Percentiles rank a stretch among this genome's conserved stretches.
These are phyloP conservation scores for Terrapene triunguis DNA, from an alignment of 2,113 vertebrate genomes.

Conservation along the genomic window DNA sequence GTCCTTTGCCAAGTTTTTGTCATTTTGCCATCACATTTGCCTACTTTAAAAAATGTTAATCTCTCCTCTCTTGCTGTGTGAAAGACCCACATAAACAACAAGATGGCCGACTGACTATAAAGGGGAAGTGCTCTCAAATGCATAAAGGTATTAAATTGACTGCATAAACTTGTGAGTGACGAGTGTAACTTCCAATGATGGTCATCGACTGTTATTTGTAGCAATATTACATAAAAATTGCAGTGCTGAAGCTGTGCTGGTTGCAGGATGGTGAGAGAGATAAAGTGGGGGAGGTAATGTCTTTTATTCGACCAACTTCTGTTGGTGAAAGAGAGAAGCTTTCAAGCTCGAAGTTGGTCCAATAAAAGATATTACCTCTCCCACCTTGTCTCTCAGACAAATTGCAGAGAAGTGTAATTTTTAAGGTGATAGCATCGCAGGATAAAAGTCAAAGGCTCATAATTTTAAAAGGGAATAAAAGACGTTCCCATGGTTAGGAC, in stretches of 20 bases:
- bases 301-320: not conserved
- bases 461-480: not conserved
- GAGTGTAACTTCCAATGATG: not conserved
- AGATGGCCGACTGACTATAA: accelerated
- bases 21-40: accelerated
- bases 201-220: not conserved
- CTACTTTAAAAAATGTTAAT: not conserved
- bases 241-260: not conserved
- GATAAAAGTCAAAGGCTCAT: not conserved
- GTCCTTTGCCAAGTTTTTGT: accelerated
- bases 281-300: not conserved
- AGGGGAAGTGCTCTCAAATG: accelerated
- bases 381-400: not conserved
- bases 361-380: not conserved
- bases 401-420: not conserved
- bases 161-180: not conserved
- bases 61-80: not conserved
- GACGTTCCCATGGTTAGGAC: not conserved
- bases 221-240: not conserved
- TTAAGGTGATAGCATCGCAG: not conserved
- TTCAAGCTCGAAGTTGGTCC: not conserved
- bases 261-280: not conserved
- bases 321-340: not conserved
- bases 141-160: accelerated
- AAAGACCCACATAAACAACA: not conserved